phyloP scores from a whole-genome alignment of 2,113 vertebrate species.

The Megaceryle torquata region DNA sequence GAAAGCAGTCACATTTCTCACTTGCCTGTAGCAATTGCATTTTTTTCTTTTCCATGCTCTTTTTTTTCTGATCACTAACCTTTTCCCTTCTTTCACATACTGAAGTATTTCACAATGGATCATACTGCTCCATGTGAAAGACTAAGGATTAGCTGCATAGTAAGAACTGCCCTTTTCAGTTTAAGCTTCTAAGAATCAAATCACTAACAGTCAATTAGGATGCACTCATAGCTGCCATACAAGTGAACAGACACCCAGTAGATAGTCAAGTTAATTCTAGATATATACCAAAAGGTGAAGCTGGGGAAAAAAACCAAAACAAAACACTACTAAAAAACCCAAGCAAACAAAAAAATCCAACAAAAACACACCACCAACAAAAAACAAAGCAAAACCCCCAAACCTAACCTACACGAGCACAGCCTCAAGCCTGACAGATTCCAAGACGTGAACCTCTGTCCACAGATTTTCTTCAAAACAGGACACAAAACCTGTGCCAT shows the following conservation, averaged over 20 bases:
- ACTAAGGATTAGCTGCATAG: not conserved
- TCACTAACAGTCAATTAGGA: conserved; percentile 26
- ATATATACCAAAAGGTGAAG: not conserved
- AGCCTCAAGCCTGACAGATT: not conserved
- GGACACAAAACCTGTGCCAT: not conserved
- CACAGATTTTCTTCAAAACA: not conserved
- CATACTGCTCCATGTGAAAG: not conserved
- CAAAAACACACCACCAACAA: not conserved
- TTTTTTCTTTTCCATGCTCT: not conserved
- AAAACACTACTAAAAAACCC: too few species aligned
- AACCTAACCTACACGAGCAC: not conserved
- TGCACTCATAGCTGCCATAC: conserved; percentile 53
- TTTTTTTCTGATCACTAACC: not conserved
- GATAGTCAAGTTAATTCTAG: not conserved
- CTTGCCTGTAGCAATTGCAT: conserved; percentile 19
- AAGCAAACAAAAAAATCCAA: too few species aligned
- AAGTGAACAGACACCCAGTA: conserved; percentile 49
- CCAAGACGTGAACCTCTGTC: not conserved
- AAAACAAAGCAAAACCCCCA: not conserved
- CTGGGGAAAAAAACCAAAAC: not conserved
- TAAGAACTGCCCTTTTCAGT: conserved; percentile 3
- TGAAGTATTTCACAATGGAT: not conserved
- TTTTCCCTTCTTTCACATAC: conserved; percentile 9
- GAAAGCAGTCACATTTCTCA: conserved; percentile 31
- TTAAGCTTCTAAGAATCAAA: conserved; percentile 3